Percentiles rank a stretch among this genome's conserved stretches.
These are phyloP conservation scores for Panthera uncia DNA, from an alignment of 2,113 vertebrate species.

Conservation along the genomic window DNA sequence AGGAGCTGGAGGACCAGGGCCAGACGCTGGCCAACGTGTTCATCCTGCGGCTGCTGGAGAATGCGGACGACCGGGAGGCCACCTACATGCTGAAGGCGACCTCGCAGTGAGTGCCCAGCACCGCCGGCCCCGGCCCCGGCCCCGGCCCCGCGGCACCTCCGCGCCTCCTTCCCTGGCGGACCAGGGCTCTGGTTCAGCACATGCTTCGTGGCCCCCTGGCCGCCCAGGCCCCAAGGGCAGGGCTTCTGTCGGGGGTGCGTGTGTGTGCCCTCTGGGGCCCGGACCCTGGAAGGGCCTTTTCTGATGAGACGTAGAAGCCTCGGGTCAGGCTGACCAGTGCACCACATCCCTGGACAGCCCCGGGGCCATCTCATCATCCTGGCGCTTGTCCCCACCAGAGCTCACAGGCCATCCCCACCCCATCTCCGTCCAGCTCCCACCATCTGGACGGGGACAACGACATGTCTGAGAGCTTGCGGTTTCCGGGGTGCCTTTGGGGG, in stretches of 20 bases:
- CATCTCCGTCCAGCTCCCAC: not conserved
- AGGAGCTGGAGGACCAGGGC: constrained; percentile 96
- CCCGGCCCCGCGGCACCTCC: accelerated
- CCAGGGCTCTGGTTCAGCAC: not conserved
- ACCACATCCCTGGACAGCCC: accelerated
- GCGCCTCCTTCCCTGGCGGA: not conserved
- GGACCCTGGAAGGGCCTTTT: not conserved
- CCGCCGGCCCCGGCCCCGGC: accelerated
- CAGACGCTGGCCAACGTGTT: constrained; percentile 95
- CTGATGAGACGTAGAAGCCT: not conserved
- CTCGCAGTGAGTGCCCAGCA: constrained; percentile 90
- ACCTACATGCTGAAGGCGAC: constrained; percentile 95
- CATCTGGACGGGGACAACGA: accelerated
- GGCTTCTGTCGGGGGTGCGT: too few relatives aligned
- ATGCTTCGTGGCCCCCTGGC: not conserved
- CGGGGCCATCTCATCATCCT: accelerated
- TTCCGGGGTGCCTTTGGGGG: not conserved
- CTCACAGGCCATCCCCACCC: not conserved
- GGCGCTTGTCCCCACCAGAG: too few relatives aligned
- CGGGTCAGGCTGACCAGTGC: not conserved
- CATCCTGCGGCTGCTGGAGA: constrained; percentile 94
- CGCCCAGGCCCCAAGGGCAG: too few relatives aligned
- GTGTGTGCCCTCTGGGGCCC: not conserved
- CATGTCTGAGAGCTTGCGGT: not conserved
- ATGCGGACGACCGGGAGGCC: constrained; percentile 92